Evolutionary conservation across 2,113 vertebrate genomes (phyloP), one percentile per base, ranked within the genome.

Genomic region (Tamias sibiricus): DNA sequence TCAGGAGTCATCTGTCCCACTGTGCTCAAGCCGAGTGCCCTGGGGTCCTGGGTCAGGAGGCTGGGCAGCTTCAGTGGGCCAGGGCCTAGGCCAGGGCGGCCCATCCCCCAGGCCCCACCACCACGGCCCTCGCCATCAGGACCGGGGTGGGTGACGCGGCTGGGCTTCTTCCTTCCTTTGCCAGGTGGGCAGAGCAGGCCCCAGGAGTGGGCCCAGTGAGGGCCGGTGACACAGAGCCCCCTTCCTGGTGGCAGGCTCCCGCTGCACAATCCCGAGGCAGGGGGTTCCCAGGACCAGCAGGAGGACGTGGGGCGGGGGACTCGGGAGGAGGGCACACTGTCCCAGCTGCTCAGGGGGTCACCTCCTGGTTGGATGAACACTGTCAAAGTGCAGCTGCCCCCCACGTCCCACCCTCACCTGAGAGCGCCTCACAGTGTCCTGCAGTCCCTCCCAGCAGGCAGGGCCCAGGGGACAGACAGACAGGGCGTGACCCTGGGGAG

Each of bases 161-260:
- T 4, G 1, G 9, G 2, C n/a, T 77, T 37, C 3, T 24, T 32
- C 52, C 30, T 76, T 32, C 20, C 66, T 75, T 26, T 11, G 8
- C 62, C 83, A 44, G 22, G n/a, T 32, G 13, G 57, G 52, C 40
- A 64, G 6, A 40, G 54, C 83, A n/a, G 35, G 6, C 49, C 30
- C 40, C 19, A 35, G 40, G 3, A 37, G 35, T 28, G 35, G 2
- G 1, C 22, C 69, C 4, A 1, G 5, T 8, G 22, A 69, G 32
- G 17, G 64, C 35, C 47, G 1, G 0, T 30, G 71, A 17, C 42
- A 69, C 47, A 79, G 10, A 77, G 68, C 76, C 52, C 12, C 17
- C 44, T 32, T 35, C 8, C 11, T 0, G 28, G 32, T 20, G 24
- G 3, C 62, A 24, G n/a, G 8, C 0, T 32, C 20, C 3, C 35